Percentiles rank a stretch among this genome's conserved stretches.
These are phyloP conservation scores for Maniola jurtina DNA, from an alignment of 1,140 invertebrate species.

Conservation along the genomic window DNA sequence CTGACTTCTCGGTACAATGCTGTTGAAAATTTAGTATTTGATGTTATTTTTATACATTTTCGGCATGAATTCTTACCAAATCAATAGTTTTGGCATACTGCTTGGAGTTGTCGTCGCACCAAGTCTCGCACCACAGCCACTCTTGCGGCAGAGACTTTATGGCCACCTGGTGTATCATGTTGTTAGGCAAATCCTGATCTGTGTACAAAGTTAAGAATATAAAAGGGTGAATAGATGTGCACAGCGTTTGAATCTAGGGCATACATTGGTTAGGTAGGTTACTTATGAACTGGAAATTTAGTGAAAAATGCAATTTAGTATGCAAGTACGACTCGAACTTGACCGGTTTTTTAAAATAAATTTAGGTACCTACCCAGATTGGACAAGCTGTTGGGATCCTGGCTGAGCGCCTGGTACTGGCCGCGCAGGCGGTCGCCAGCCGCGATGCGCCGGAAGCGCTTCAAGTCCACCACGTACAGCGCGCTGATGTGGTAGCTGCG, in stretches of 20 bases:
- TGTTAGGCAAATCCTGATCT: conserved; percentile 82
- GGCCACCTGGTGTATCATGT: conserved; percentile 99
- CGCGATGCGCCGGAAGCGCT: conserved; percentile 96
- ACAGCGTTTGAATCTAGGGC: not conserved
- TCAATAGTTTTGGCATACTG: conserved; percentile 98
- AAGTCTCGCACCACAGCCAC: conserved; percentile 99
- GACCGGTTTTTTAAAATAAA: not conserved
- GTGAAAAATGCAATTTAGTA: too few species aligned
- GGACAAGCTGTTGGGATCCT: conserved; percentile 97
- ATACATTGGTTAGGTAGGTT: not conserved
- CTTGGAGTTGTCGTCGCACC: conserved; percentile 97
- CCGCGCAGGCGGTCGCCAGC: conserved; percentile 98
- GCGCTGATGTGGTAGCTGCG: conserved; percentile 99
- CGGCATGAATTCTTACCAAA: conserved; percentile 79
- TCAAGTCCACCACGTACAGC: conserved; percentile 98
- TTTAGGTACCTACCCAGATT: conserved; percentile 89
- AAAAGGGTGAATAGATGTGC: too few species aligned
- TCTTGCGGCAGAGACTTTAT: conserved; percentile 99
- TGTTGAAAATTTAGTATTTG: not conserved
- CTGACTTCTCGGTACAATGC: too few species aligned
- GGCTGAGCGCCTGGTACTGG: conserved; percentile 97
- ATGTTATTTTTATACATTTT: not conserved
- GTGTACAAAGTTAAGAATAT: not conserved
- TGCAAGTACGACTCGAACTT: too few species aligned
- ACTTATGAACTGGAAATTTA: too few species aligned